A percentile compares a stretch with the other conserved stretches of the same genome.
Evolutionary conservation across 2,797 vertebrate species (phyloP).

Genomic region (Sphenodon punctatus): DNA sequence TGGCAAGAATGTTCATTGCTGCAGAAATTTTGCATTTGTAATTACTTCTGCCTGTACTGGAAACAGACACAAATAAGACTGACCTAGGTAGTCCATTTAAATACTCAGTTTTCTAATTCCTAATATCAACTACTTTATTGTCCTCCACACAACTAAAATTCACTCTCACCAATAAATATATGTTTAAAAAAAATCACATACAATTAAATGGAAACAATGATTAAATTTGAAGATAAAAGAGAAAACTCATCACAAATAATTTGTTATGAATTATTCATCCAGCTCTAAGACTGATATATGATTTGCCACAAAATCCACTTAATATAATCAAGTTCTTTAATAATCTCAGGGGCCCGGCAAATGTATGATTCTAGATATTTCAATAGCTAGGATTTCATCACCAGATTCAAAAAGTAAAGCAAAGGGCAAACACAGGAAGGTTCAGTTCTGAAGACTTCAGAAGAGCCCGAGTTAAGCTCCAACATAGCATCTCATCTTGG

Average conservation of each 20-base stretch:
- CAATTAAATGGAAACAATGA: conserved; percentile 33
- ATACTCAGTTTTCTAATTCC: conserved; percentile 12
- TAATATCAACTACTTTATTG: conserved; percentile 22
- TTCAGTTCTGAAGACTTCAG: conserved; percentile 61
- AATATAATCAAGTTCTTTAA: conserved; percentile 44
- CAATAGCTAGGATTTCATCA: conserved; percentile 48
- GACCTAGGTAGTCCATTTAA: neutral
- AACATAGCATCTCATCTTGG: conserved; percentile 49
- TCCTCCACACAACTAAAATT: conserved; percentile 39
- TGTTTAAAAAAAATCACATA: conserved; percentile 15
- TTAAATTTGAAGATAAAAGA: conserved; percentile 18
- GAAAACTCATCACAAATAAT: conserved; percentile 15
- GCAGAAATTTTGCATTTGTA: conserved; percentile 51
- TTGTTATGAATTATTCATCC: conserved; percentile 7
- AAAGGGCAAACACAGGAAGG: conserved; percentile 49
- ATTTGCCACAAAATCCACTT: neutral
- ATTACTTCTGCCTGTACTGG: conserved; percentile 59
- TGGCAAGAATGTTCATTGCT: conserved; percentile 49
- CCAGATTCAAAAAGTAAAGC: conserved; percentile 30
- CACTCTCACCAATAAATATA: conserved; percentile 30
- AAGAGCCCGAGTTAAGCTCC: conserved; percentile 57
- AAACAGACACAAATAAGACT: neutral
- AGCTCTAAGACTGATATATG: neutral
- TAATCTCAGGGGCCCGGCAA: conserved; percentile 56
- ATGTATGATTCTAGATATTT: conserved; percentile 60